Evolutionary conservation across 2,888 invertebrate genomes (phyloP).

Genomic region (Linnaemya vulpina): DNA sequence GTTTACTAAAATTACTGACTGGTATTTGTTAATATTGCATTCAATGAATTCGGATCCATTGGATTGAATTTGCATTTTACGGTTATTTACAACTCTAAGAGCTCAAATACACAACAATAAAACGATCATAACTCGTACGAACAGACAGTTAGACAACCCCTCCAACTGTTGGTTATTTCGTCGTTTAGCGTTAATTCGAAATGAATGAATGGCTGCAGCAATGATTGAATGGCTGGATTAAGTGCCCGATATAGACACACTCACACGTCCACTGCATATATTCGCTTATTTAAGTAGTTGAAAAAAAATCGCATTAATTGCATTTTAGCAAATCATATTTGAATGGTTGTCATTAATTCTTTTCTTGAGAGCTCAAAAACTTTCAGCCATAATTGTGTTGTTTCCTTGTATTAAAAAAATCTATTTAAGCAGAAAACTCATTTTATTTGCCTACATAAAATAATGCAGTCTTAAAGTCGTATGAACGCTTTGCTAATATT

Average conservation of each 20-base stretch:
- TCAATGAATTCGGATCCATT: constrained; percentile 38
- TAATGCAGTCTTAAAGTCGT: no score
- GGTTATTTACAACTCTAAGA: constrained; percentile 48
- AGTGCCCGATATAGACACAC: constrained; percentile 22
- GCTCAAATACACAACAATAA: constrained; percentile 37
- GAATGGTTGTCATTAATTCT: neutral
- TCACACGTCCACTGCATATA: constrained; percentile 8
- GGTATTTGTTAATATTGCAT: constrained; percentile 35
- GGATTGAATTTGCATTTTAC: constrained; percentile 55
- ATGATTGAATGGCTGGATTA: constrained; percentile 7
- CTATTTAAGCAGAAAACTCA: no score
- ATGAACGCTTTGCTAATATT: neutral
- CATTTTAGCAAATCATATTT: neutral
- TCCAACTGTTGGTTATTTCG: constrained; percentile 5
- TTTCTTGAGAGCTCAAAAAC: neutral
- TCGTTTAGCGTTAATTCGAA: constrained; percentile 39
- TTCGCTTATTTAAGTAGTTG: constrained; percentile 9
- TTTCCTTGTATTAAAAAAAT: neutral
- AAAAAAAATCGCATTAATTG: neutral
- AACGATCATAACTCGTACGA: neutral
- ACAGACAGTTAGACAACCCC: neutral
- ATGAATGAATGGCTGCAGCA: constrained; percentile 6
- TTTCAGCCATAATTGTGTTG: neutral
- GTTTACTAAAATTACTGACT: constrained; percentile 11
- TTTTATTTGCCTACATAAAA: no score